Conservation (phyloP, 2,888 invertebrate genomes). For the Frankliniella fusca region DNA sequence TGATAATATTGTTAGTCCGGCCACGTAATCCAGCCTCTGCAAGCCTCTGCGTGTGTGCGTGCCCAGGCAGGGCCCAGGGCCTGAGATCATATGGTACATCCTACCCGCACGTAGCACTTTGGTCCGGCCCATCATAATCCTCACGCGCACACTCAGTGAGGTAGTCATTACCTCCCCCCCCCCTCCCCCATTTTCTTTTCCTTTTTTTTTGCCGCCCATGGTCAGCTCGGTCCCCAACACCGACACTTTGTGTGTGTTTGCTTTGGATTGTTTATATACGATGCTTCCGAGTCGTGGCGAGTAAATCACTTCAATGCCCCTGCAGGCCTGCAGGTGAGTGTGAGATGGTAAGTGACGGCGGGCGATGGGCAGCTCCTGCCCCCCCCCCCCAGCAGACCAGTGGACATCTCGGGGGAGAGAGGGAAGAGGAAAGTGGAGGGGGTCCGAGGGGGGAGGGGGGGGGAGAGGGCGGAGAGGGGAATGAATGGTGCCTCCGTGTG, state of each 20-base stretch:
- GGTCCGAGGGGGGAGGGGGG: not conserved
- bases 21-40: too few species aligned
- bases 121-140: too few species aligned
- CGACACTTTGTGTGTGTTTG: not conserved
- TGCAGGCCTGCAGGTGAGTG: not conserved
- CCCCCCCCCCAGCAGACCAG: not conserved
- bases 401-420: not conserved
- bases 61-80: too few species aligned
- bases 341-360: not conserved
- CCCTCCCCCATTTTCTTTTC: too few species aligned
- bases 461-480: not conserved
- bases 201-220: not conserved
- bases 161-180: too few species aligned
- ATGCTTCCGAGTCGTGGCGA: not conserved
- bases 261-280: not conserved
- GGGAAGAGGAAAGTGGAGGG: not conserved
- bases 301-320: conserved; percentile 2
- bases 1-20: too few species aligned
- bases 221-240: not conserved
- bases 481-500: not conserved
- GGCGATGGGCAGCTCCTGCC: not conserved
- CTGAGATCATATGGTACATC: too few species aligned
- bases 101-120: too few species aligned
- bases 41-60: too few species aligned
- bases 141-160: too few species aligned